These are phyloP conservation scores for Cottus gobio DNA, from an alignment of 2,113 vertebrate species.

Conservation along the genomic window DNA sequence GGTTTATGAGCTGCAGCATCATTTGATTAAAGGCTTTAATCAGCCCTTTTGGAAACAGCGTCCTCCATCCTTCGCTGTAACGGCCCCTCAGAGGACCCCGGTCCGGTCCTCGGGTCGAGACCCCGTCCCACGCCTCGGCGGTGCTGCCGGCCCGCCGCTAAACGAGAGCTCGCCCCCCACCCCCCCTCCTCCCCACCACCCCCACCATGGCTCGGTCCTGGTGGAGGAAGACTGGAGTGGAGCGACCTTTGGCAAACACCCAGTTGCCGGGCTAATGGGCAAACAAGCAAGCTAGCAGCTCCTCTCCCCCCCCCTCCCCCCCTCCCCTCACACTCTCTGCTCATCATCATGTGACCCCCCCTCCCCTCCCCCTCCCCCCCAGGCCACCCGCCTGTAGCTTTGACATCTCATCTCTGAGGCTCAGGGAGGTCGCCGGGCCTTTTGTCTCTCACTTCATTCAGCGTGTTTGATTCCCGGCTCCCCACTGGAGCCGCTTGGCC, in stretches of 20 bases:
- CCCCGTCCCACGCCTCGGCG: conserved; percentile 30
- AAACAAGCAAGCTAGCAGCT: conserved; percentile 64
- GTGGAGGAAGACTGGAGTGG: not conserved
- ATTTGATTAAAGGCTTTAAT: conserved; percentile 1
- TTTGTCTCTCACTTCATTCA: conserved; percentile 73
- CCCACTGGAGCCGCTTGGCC: conserved; percentile 43
- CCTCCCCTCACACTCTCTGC: not conserved
- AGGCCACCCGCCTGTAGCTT: conserved; percentile 31
- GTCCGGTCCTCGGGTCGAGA: not conserved
- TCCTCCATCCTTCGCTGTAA: not conserved
- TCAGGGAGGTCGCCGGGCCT: conserved; percentile 56
- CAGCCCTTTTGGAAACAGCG: not conserved
- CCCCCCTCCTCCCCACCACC: conserved; percentile 9
- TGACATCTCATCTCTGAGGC: conserved; percentile 48
- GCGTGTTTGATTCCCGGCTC: conserved; percentile 56
- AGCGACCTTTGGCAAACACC: conserved; percentile 67
- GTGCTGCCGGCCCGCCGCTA: not conserved
- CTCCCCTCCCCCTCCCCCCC: not conserved
- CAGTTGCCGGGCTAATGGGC: conserved; percentile 62
- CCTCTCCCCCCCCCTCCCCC: conserved; percentile 8
- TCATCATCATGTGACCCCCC: not conserved
- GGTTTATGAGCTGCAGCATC: not conserved
- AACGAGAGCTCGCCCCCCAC: conserved; percentile 17
- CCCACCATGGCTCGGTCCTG: conserved; percentile 14
- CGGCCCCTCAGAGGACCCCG: not conserved